Evolutionary conservation across 2,113 vertebrate genomes (phyloP), one percentile per base, ranked within the genome.

Genomic region (Anoplopoma fimbria): DNA sequence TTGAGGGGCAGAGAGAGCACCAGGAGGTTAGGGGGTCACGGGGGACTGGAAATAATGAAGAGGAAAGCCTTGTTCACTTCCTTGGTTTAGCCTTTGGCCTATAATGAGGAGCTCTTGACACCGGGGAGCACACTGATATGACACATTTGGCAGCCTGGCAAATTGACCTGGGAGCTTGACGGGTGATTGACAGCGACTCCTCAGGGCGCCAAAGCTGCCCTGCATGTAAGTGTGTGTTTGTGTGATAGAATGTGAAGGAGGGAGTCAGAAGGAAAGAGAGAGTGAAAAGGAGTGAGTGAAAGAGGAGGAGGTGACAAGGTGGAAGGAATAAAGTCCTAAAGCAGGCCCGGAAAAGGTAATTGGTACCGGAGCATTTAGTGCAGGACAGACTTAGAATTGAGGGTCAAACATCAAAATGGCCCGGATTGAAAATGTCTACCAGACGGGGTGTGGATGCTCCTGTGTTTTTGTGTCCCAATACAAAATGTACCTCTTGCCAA

Each of bases 31-130:
- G 84, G 80, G 81, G 87, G 91, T 93, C 90, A 91, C 9, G 38
- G 74, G 90, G 93, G 91, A 91, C 40, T 87, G 83, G 60, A 88
- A 90, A 91, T 90, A 93, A 93, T 91, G 87, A 91, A 93, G 89
- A 85, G 91, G 83, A 90, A 92, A 90, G 91, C 83, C 88, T 90
- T 69, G 72, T 89, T 86, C 86, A 91, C 89, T 94, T 91, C 92
- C 93, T 95, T 93, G 90, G 93, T 95, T 95, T 95, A 94, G 91
- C 94, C 94, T 95, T 93, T 94, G 92, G 89, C 93, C 94, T 85
- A 55, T 94, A 94, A 95, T 94, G 92, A 95, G 91, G 87, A n/a
- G 87, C 84, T 91, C 90, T 86, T 91, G 92, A 93, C 93, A 88
- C 85, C 57, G 23, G 72, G 90, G 88, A 90, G 87, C 83, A 82